phyloP scores from a whole-genome alignment of 2,113 vertebrate genomes.

The Channa maculata region DNA sequence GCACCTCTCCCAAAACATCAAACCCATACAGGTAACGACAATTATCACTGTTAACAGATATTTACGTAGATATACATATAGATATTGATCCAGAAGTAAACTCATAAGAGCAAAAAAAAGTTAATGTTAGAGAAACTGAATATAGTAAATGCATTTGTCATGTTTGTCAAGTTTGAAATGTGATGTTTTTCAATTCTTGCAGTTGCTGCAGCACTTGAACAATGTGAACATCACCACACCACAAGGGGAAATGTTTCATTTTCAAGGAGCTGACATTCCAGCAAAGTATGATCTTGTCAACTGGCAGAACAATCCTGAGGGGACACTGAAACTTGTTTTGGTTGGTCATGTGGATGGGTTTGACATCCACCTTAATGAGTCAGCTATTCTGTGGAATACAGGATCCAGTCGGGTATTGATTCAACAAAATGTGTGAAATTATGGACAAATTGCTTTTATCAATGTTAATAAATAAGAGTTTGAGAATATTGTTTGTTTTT shows the following conservation, averaged over 20 bases:
- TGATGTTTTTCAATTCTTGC: background rate
- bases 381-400: slow-evolving; percentile 75
- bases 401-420: slow-evolving; percentile 51
- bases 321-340: slow-evolving; percentile 60
- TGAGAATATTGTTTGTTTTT: background rate
- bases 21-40: slow-evolving; percentile 59
- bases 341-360: slow-evolving; percentile 73
- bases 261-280: slow-evolving; percentile 69
- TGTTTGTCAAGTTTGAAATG: too few relatives aligned
- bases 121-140: background rate
- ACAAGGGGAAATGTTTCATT: slow-evolving; percentile 74
- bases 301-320: slow-evolving; percentile 73
- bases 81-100: too few relatives aligned
- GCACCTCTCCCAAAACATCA: slow-evolving; percentile 60
- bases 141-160: background rate
- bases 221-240: slow-evolving; percentile 78
- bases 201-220: slow-evolving; percentile 81
- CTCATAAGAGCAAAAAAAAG: too few relatives aligned
- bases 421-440: background rate
- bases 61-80: too few relatives aligned
- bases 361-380: slow-evolving; percentile 73
- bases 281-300: slow-evolving; percentile 82
- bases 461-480: too few relatives aligned
- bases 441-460: too few relatives aligned
- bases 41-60: background rate